Evolutionary conservation across 2,797 vertebrate genomes (phyloP), one percentile per base, ranked within the genome.

Genomic region (Anisognathus igniventris): DNA sequence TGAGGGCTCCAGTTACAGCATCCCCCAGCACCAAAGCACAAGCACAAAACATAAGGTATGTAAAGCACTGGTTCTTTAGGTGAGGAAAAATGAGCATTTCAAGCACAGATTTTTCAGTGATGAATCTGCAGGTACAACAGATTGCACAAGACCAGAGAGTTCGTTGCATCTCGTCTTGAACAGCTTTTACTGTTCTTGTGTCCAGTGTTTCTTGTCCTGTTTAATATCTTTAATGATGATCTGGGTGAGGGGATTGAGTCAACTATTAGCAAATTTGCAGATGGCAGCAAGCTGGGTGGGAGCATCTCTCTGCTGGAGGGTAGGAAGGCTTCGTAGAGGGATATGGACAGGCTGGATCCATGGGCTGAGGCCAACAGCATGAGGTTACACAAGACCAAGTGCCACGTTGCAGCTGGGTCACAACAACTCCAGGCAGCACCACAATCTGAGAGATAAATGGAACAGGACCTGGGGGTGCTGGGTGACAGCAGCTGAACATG

Each of bases 1-100:
- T 7, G 8, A 58, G 10, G 22, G 27, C 5, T 42, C 6, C 44
- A 66, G 18, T 27, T 51, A n/a, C 10, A 51, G n/a, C 12, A 60
- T 42, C 10, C 45, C 61, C 7, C n/a, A 44, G 53, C 8, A 0
- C 45, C 13, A 4, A 60, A 60, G 16, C 14, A 28, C 0, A 0
- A 53, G 10, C 33, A 76, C 33, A 47, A 61, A 61, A 53, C 4
- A 23, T 10, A 17, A 61, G 11, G 7, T 7, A 10, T 3, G 33
- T 18, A 39, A 53, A 85, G 28, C 28, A 39, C 16, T 45, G 33
- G 24, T 6, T 33, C 30, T 33, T 53, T 12, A 21, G 24, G 14
- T 33, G 54, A 61, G 20, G 30, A 47, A 61, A 53, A 61, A 30
- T 5, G 14, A 33, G 21, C 40, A 61, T 8, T 54, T 61, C 64